A percentile compares a stretch with the other conserved stretches of the same genome.
phyloP scores from a whole-genome alignment of 1,140 invertebrate genomes.

The Nylanderia fulva region DNA sequence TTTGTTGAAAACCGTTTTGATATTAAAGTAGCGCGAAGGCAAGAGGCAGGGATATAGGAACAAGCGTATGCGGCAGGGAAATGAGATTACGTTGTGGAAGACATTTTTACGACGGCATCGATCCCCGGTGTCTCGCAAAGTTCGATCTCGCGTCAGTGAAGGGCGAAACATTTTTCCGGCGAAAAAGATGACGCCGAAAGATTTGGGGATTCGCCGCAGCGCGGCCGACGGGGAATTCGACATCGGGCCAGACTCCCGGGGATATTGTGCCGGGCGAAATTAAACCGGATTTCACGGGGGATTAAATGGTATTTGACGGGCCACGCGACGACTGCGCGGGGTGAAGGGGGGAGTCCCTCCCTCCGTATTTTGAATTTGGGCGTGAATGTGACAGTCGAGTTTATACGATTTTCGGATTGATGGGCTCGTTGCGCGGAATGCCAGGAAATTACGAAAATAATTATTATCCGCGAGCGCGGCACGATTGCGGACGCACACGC shows the following conservation, averaged over 20 bases:
- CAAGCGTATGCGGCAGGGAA: neutral
- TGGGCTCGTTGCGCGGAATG: slow-evolving; percentile 77
- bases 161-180: slow-evolving; percentile 32
- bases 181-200: slow-evolving; percentile 56
- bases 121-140: slow-evolving; percentile 15
- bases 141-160: slow-evolving; percentile 22
- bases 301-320: slow-evolving; percentile 78
- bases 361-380: slow-evolving; percentile 77
- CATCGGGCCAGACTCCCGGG: slow-evolving; percentile 54
- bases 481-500: neutral
- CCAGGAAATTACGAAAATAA: slow-evolving; percentile 85
- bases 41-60: neutral
- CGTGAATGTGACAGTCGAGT: slow-evolving; percentile 82
- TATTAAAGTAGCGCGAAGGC: neutral
- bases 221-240: slow-evolving; percentile 22
- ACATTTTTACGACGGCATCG: slow-evolving; percentile 45
- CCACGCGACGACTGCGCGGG: slow-evolving; percentile 55
- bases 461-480: slow-evolving; percentile 77
- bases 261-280: slow-evolving; percentile 73
- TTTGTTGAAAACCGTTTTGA: neutral
- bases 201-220: slow-evolving; percentile 63
- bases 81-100: slow-evolving; percentile 12
- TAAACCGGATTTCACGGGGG: slow-evolving; percentile 80
- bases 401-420: slow-evolving; percentile 84
- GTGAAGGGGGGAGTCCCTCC: neutral